These are phyloP conservation scores for Antennarius maculatus DNA, from an alignment of 2,797 vertebrate species.

Conservation along the genomic window DNA sequence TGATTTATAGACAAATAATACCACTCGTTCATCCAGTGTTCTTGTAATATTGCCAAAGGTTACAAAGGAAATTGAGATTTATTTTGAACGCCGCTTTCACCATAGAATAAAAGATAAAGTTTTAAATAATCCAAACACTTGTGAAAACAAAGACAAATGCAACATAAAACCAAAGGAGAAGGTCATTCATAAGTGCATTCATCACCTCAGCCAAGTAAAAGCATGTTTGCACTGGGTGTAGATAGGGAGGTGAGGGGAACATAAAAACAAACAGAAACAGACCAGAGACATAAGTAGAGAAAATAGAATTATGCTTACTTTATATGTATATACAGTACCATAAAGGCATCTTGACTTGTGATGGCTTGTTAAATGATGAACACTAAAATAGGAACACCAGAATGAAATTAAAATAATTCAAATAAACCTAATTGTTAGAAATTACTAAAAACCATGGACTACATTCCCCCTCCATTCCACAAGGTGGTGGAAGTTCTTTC, in stretches of 20 bases:
- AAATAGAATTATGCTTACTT: background rate
- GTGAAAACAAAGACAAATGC: constrained; percentile 70
- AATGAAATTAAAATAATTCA: too few species aligned
- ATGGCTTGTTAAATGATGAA: too few species aligned
- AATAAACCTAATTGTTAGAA: too few species aligned
- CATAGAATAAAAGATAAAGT: constrained; percentile 67
- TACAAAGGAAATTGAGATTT: constrained; percentile 82
- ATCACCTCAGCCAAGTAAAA: constrained; percentile 35
- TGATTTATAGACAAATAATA: constrained; percentile 83
- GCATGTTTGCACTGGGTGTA: constrained; percentile 8
- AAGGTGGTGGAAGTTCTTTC: too few species aligned
- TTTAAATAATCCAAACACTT: constrained; percentile 74
- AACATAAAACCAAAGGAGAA: constrained; percentile 66
- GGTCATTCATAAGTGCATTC: constrained; percentile 57
- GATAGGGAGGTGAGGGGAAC: background rate
- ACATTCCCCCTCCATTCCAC: too few species aligned
- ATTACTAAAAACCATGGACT: too few species aligned
- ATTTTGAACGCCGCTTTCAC: constrained; percentile 73
- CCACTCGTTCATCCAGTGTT: constrained; percentile 82
- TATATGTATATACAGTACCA: background rate
- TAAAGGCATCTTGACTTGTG: background rate
- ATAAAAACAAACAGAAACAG: constrained; percentile 4
- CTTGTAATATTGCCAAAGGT: constrained; percentile 82
- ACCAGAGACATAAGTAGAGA: background rate
- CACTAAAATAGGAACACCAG: too few species aligned